phyloP scores from a whole-genome alignment of 1,140 invertebrate genomes.

The Drosophila lowei region DNA sequence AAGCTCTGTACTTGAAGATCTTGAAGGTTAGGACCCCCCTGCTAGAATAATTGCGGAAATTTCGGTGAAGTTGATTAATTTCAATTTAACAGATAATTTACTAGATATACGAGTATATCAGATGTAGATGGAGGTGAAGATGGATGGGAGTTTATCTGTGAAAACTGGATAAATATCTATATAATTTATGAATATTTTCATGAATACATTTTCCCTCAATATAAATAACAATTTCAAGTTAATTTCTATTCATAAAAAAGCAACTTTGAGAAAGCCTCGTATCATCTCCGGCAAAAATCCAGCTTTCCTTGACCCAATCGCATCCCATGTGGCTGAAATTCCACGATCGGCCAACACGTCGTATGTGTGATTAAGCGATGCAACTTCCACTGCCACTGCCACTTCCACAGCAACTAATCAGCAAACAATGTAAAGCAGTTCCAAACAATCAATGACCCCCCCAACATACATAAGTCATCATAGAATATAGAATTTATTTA shows the following conservation, averaged over 20 bases:
- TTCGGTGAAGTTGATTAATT: slow-evolving; percentile 54
- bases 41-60: slow-evolving; percentile 49
- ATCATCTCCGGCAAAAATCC: slow-evolving; percentile 16
- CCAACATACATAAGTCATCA: slow-evolving; percentile 7
- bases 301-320: slow-evolving; percentile 40
- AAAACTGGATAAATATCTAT: slow-evolving; percentile 8
- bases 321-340: slow-evolving; percentile 29
- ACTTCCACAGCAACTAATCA: slow-evolving; percentile 32
- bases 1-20: slow-evolving; percentile 23
- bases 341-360: slow-evolving; percentile 35
- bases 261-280: slow-evolving; percentile 28
- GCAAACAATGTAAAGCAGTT: slow-evolving; percentile 60
- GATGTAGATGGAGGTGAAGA: neutral
- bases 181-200: slow-evolving; percentile 12
- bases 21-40: slow-evolving; percentile 72
- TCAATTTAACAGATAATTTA: slow-evolving; percentile 36
- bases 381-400: slow-evolving; percentile 1
- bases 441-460: slow-evolving; percentile 28
- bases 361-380: slow-evolving; percentile 47
- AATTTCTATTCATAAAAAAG: neutral
- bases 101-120: neutral
- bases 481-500: slow-evolving; percentile 21
- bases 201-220: slow-evolving; percentile 14
- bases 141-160: neutral
- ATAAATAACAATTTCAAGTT: slow-evolving; percentile 14